A percentile compares a stretch with the other conserved stretches of the same genome.
phyloP scores from a whole-genome alignment of 37 sponge, comb jelly and placozoan genomes.

The Theonella swinhoei region DNA sequence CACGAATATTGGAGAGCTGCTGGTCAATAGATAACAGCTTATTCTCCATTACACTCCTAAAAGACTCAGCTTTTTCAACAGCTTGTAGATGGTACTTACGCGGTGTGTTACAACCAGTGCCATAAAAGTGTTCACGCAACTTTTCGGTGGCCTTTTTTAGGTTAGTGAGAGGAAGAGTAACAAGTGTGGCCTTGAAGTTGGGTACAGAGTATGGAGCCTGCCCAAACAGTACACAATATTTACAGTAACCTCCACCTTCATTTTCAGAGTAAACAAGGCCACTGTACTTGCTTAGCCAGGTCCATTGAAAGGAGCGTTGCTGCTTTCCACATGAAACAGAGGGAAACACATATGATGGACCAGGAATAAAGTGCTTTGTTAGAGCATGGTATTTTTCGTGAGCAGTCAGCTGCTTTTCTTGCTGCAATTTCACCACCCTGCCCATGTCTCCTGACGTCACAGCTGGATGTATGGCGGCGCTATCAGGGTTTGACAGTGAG shows the following conservation, averaged over 20 bases:
- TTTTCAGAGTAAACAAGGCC: slow-evolving; percentile 34
- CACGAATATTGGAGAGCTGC: slow-evolving; percentile 12
- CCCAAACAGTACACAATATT: slow-evolving; percentile 62
- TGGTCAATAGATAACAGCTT: slow-evolving; percentile 14
- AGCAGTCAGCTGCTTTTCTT: not conserved
- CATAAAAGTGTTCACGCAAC: slow-evolving; percentile 12
- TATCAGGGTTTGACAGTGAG: too few relatives aligned
- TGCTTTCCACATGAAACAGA: not conserved
- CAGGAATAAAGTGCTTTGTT: not conserved
- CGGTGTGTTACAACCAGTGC: not conserved
- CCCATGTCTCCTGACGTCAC: not conserved
- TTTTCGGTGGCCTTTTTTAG: slow-evolving; percentile 42
- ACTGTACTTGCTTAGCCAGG: slow-evolving; percentile 35
- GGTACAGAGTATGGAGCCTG: not conserved
- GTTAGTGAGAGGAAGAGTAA: slow-evolving; percentile 39
- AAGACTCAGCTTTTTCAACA: slow-evolving; percentile 9
- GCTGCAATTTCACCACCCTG: not conserved
- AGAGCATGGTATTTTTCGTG: not conserved
- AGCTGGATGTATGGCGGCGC: not conserved
- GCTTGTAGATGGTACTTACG: slow-evolving; percentile 22
- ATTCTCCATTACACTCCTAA: slow-evolving; percentile 12
- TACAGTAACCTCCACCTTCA: slow-evolving; percentile 68
- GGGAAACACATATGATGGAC: not conserved
- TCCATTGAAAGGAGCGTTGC: slow-evolving; percentile 51
- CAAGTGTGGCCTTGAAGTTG: slow-evolving; percentile 29